These are phyloP conservation scores for Hippasteria phrygiana DNA, from an alignment of 53 echinoderm and acorn worm species.

Conservation along the genomic window DNA sequence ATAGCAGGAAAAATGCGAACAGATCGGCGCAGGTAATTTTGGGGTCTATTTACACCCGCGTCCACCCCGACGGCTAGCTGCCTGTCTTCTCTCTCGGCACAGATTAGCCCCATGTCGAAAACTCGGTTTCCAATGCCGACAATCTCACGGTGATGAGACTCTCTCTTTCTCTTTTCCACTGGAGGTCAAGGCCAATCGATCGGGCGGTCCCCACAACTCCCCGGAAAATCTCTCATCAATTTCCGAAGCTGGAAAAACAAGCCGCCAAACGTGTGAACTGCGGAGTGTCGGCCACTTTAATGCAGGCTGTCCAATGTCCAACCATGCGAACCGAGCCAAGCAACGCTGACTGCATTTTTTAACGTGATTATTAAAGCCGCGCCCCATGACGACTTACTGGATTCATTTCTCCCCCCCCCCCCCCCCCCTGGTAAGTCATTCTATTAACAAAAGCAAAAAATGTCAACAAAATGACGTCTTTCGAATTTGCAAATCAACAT, in stretches of 20 bases:
- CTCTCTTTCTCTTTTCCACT: neutral
- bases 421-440: too few relatives aligned
- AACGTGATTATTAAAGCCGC: neutral
- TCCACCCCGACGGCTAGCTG: too few relatives aligned
- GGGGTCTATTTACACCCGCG: too few relatives aligned
- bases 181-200: conserved; percentile 61
- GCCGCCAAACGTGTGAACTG: conserved; percentile 26
- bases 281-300: neutral
- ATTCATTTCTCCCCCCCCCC: too few relatives aligned
- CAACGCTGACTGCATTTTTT: neutral
- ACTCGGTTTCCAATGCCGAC: neutral
- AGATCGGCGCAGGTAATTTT: too few relatives aligned
- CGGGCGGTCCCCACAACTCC: conserved; percentile 3
- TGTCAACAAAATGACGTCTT: too few relatives aligned
- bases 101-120: neutral
- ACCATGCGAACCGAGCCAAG: neutral
- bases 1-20: too few relatives aligned
- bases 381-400: neutral
- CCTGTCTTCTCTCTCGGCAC: too few relatives aligned
- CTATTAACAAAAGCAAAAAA: too few relatives aligned
- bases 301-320: conserved; percentile 15
- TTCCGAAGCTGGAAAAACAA: conserved; percentile 61
- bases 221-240: conserved; percentile 24
- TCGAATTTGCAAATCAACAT: too few relatives aligned
- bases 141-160: neutral